These are phyloP conservation scores for Onychostruthus taczanowskii DNA, from an alignment of 2,113 vertebrate species.

Conservation along the genomic window DNA sequence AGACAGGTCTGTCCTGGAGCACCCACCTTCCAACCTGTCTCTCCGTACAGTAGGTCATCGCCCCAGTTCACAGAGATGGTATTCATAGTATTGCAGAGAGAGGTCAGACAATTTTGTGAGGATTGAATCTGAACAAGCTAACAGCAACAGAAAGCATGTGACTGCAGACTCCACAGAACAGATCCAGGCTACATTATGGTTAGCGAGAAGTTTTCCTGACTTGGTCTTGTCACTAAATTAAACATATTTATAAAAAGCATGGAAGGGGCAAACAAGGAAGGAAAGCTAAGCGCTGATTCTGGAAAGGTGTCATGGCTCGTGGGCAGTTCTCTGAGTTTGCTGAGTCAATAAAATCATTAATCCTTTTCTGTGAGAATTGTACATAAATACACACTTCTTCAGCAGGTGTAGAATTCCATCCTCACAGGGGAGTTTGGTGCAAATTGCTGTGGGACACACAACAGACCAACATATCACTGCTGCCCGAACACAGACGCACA, in stretches of 20 bases:
- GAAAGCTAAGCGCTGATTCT: neutral
- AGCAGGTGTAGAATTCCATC: neutral
- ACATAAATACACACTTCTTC: neutral
- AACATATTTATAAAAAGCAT: rapidly evolving
- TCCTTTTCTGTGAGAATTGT: neutral
- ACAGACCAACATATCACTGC: neutral
- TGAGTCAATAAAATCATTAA: neutral
- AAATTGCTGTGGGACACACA: neutral
- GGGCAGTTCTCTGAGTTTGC: neutral
- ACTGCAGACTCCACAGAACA: neutral
- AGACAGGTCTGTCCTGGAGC: neutral
- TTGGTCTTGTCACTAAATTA: neutral
- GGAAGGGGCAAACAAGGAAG: neutral
- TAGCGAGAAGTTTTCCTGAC: neutral
- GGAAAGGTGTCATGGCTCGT: neutral
- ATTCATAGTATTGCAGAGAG: neutral
- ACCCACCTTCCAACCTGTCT: neutral
- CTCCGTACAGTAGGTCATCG: neutral
- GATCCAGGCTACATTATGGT: neutral
- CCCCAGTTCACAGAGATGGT: neutral
- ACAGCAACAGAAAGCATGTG: neutral
- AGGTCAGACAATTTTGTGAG: neutral
- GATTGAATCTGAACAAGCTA: neutral
- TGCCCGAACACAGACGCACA: neutral
- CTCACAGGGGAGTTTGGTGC: neutral